Base-by-base conservation (phyloP, 2,888 invertebrate species). In the Bursaphelenchus okinawaensis region DNA sequence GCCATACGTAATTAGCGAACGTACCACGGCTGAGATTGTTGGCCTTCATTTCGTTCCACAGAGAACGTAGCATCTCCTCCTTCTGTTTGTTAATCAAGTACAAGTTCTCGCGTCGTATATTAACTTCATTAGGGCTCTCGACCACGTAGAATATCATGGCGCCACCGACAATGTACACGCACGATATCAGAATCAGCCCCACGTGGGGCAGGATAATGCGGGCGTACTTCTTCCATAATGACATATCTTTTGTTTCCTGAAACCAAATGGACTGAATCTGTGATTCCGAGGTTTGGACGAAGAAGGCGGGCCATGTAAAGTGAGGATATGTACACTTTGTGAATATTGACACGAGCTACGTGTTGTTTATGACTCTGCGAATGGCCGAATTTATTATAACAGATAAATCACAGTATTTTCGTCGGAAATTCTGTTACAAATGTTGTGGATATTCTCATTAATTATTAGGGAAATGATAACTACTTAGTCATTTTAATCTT, bases 191-290 rank as follows among this genome's bases (percentile, higher is more conserved):
- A 40, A 81, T 79, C 55, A 82, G 73, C 24, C 82, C 82, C 55
- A 82, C 72, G 68, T 82, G 82, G 8, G 82, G 82, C 16, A 82
- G 70, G 57, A 82, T 76, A 28, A 80, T 80, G 2, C 79, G 68
- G 0, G 79, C 79, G 66, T 80, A 80, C 62, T 77, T 79, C 65
- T 77, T 81, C 80, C 80, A 80, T 22, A 74, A 67, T 9, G 80
- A 74, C 78, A 80, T 78, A 40, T 40, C 40, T n/a, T 40, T 40
- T 3, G 40, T n/a, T n/a, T 40, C 40, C 62, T 22, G 56, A 62
- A 57, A 19, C 16, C 62, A 54, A 62, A 62, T 29, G 24, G 22
- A 56, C 22, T 50, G 23, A 24, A 29, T 24, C 50, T 26, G 55
- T 20, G 55, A 27, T 55, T 26, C 55, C 28, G 16, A 28, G 27